phyloP scores from a whole-genome alignment of 2,888 invertebrate genomes.

The Junonia oenone region DNA sequence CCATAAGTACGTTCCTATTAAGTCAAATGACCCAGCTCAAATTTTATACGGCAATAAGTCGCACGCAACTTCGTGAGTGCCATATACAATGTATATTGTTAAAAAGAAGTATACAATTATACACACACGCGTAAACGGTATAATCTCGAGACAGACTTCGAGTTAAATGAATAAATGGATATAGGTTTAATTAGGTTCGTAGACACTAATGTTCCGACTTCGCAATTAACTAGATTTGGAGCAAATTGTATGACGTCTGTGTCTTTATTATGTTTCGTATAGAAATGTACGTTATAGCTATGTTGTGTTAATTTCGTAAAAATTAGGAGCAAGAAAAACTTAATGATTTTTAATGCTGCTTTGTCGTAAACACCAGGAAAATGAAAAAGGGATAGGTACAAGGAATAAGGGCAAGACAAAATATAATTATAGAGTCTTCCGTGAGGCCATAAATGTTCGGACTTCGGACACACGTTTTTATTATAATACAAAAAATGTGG shows the following conservation, averaged over 20 bases:
- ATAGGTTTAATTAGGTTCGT: neutral
- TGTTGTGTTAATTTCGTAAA: neutral
- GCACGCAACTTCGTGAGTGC: conserved; percentile 22
- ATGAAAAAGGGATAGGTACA: neutral
- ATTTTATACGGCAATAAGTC: conserved; percentile 55
- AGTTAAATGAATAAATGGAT: neutral
- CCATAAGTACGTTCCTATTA: conserved; percentile 40
- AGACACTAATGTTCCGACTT: neutral
- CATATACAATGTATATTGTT: conserved; percentile 8
- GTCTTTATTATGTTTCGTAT: neutral
- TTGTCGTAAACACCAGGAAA: neutral
- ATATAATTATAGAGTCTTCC: neutral
- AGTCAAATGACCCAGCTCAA: conserved; percentile 53
- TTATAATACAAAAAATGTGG: neutral
- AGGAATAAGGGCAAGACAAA: neutral
- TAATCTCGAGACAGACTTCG: neutral
- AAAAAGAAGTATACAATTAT: neutral
- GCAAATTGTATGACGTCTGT: neutral
- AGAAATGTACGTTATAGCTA: neutral
- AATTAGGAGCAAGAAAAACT: too few relatives aligned
- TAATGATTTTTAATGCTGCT: neutral
- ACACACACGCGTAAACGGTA: neutral
- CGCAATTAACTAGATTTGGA: neutral
- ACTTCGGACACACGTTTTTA: neutral
- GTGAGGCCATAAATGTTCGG: neutral